A percentile compares a stretch with the other conserved stretches of the same genome.
Conservation (phyloP, 2,797 vertebrate genomes). For the Halcyon chelicuti region DNA sequence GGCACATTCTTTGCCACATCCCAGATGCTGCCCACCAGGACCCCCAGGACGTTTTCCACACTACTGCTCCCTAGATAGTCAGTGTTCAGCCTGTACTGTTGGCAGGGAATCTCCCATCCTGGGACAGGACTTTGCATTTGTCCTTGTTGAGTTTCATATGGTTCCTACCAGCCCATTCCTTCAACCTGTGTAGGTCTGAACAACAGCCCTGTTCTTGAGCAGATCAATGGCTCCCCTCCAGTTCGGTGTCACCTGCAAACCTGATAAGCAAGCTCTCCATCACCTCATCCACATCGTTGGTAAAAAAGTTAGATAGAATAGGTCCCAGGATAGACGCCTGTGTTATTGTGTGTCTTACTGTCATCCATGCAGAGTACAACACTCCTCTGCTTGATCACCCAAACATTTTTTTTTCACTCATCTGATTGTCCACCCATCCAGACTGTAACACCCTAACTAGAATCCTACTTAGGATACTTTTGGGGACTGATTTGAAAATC, state of each 20-base stretch:
- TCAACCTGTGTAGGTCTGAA: not conserved
- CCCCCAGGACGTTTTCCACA: rapidly evolving
- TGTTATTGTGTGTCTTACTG: not conserved
- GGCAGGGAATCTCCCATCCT: not conserved
- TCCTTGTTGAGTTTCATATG: rapidly evolving
- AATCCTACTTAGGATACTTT: rapidly evolving
- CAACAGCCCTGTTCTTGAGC: not conserved
- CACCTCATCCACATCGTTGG: rapidly evolving
- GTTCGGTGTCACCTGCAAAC: not conserved
- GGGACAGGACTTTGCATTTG: not conserved
- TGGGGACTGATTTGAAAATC: not conserved
- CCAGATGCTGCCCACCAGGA: not conserved
- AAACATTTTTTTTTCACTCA: not conserved
- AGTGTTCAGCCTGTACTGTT: not conserved
- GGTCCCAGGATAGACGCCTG: not conserved
- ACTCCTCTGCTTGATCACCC: not conserved
- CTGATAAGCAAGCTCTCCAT: not conserved
- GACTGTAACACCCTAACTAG: not conserved
- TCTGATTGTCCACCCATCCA: not conserved
- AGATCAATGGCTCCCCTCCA: not conserved
- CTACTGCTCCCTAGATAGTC: not conserved
- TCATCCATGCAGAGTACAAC: not conserved
- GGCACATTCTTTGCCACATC: rapidly evolving
- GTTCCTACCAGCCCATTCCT: not conserved
- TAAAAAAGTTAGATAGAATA: rapidly evolving